Percentiles rank a stretch among this genome's conserved stretches.
These are phyloP conservation scores for Alces alces DNA, from an alignment of 2,113 vertebrate species.

Conservation along the genomic window DNA sequence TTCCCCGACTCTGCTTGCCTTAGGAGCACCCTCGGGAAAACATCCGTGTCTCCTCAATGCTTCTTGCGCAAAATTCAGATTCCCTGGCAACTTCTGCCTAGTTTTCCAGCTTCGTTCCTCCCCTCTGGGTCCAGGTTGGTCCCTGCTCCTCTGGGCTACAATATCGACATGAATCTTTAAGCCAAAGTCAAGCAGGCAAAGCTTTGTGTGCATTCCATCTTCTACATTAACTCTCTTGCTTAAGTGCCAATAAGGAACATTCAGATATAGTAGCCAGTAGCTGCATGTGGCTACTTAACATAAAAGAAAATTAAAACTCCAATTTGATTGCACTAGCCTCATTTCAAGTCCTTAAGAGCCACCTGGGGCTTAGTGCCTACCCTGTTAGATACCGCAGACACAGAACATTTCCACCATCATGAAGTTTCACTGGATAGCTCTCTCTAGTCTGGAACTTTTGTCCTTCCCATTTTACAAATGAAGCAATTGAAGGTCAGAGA, in stretches of 20 bases:
- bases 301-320: background rate
- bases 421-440: background rate
- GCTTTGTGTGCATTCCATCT: background rate
- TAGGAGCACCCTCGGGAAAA: background rate
- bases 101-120: background rate
- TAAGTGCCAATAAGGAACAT: background rate
- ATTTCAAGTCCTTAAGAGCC: background rate
- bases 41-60: background rate
- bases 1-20: background rate
- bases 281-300: background rate
- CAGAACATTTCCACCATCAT: background rate
- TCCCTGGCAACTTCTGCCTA: conserved; percentile 30
- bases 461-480: background rate
- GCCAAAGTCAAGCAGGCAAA: background rate
- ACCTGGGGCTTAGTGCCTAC: background rate
- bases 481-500: background rate
- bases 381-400: background rate
- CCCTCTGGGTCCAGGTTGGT: background rate
- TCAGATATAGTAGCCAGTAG: background rate
- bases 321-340: no score
- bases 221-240: background rate
- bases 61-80: conserved; percentile 45
- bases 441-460: background rate
- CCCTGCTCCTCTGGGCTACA: background rate
- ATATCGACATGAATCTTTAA: background rate